These are phyloP conservation scores for Pseudocheirus occidentalis DNA, from an alignment of 2,797 vertebrate genomes.

Conservation along the genomic window DNA sequence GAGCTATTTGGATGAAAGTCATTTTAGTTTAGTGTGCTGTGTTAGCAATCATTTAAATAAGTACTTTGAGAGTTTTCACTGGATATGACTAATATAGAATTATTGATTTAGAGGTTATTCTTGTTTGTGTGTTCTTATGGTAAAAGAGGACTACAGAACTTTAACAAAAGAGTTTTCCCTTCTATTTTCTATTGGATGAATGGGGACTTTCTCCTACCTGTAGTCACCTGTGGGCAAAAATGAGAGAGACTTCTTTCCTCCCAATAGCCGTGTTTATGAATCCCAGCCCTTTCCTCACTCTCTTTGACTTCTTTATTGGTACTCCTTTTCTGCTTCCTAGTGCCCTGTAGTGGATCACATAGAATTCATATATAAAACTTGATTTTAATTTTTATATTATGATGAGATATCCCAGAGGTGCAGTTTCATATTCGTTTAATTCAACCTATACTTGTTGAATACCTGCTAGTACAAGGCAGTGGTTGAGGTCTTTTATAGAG, in stretches of 20 bases:
- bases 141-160: neutral
- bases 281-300: neutral
- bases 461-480: neutral
- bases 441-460: neutral
- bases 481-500: neutral
- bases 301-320: neutral
- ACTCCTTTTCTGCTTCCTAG: neutral
- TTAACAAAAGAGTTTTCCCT: neutral
- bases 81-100: constrained; percentile 13
- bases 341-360: neutral
- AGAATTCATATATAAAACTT: neutral
- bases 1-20: constrained; percentile 54
- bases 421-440: neutral
- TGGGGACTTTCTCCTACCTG: neutral
- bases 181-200: neutral
- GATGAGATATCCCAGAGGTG: neutral
- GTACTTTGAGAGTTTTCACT: constrained; percentile 40
- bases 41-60: constrained; percentile 47
- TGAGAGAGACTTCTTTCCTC: neutral
- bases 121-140: neutral
- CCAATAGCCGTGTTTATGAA: neutral
- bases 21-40: constrained; percentile 35
- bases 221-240: neutral
- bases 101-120: neutral
- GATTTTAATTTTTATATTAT: neutral